Percentiles rank a stretch among this genome's conserved stretches.
phyloP scores from a whole-genome alignment of 2,888 invertebrate genomes.

The Papilio elwesi region DNA sequence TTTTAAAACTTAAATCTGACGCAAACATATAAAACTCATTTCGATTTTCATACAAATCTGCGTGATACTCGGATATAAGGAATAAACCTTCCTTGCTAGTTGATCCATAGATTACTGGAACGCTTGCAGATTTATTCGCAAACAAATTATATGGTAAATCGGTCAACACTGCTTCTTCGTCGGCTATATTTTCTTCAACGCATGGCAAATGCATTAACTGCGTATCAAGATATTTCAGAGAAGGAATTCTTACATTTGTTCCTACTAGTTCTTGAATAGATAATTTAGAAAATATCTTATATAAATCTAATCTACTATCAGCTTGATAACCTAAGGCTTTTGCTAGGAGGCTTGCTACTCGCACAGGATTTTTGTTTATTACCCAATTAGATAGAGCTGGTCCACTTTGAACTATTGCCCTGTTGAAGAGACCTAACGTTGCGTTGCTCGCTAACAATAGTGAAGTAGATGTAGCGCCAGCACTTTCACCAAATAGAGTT shows the following conservation, averaged over 20 bases:
- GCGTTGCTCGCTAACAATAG: conserved; percentile 63
- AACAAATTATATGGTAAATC: conserved; percentile 70
- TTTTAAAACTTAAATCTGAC: conserved; percentile 66
- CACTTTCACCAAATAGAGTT: conserved; percentile 76
- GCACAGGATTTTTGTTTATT: conserved; percentile 67
- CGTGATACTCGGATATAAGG: conserved; percentile 51
- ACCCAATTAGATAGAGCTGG: conserved; percentile 70
- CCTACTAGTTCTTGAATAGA: conserved; percentile 57
- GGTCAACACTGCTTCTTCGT: conserved; percentile 63
- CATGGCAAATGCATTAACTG: conserved; percentile 70
- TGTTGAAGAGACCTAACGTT: conserved; percentile 67
- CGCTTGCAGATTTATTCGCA: conserved; percentile 54
- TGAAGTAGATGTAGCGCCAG: conserved; percentile 68
- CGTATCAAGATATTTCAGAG: conserved; percentile 69
- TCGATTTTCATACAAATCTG: conserved; percentile 55
- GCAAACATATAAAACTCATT: conserved; percentile 67
- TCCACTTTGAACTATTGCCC: conserved; percentile 73
- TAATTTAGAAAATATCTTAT: conserved; percentile 61
- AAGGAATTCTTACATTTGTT: conserved; percentile 58
- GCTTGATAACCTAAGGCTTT: conserved; percentile 65
- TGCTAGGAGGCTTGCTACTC: conserved; percentile 66
- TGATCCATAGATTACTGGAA: conserved; percentile 56
- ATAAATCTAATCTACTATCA: conserved; percentile 65
- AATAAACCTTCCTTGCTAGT: conserved; percentile 70
- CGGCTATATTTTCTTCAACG: conserved; percentile 66